phyloP scores from a whole-genome alignment of 2,888 invertebrate genomes.

The Tipula lateralis region DNA sequence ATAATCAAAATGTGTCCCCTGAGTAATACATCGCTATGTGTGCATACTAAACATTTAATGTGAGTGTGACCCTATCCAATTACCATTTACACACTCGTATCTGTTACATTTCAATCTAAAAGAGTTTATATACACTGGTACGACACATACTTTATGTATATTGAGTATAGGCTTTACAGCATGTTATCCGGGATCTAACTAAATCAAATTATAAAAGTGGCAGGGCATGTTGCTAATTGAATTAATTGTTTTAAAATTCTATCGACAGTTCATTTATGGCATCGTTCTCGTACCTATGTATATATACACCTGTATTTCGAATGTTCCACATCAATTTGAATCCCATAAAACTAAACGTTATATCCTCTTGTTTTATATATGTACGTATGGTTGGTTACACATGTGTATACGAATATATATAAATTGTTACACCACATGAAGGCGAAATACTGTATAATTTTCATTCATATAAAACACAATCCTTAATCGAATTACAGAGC shows the following conservation, averaged over 20 bases:
- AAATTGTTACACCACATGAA: neutral
- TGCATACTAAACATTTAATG: neutral
- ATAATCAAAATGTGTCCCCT: neutral
- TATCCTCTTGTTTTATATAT: neutral
- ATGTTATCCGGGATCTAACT: neutral
- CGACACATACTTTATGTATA: no score
- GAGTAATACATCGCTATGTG: neutral
- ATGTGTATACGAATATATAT: neutral
- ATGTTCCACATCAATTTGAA: neutral
- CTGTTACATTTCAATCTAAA: neutral
- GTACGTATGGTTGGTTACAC: no score
- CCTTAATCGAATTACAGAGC: neutral
- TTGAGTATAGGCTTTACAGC: neutral
- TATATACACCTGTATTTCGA: neutral
- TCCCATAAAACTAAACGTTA: neutral
- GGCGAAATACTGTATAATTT: neutral
- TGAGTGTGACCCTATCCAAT: neutral
- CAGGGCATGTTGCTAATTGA: neutral
- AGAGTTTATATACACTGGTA: no score
- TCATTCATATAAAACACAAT: neutral
- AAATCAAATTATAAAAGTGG: conserved; percentile 5
- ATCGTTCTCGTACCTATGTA: neutral
- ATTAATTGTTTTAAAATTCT: conserved; percentile 12
- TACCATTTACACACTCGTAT: neutral
- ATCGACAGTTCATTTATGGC: conserved; percentile 14